phyloP scores from a whole-genome alignment of 2,797 vertebrate species.

The Cossypha polioptera region DNA sequence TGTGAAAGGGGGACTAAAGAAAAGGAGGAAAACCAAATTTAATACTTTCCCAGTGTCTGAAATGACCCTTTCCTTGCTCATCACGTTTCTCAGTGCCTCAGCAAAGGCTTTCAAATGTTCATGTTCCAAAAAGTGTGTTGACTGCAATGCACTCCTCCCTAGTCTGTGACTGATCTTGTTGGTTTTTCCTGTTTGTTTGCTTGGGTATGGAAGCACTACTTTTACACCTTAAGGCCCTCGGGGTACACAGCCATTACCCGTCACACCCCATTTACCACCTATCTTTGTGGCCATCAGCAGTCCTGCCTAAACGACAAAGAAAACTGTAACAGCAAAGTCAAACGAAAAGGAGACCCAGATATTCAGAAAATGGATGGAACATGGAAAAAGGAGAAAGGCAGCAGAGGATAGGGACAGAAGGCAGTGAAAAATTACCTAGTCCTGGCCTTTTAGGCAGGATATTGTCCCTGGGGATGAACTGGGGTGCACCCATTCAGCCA shows the following conservation, averaged over 20 bases:
- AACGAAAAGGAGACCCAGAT: background rate
- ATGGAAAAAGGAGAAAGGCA: background rate
- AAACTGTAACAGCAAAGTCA: background rate
- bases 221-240: background rate
- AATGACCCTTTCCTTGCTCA: background rate
- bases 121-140: background rate
- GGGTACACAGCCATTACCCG: background rate
- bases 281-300: background rate
- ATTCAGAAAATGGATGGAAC: background rate
- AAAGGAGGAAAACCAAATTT: background rate
- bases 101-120: background rate
- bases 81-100: background rate
- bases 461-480: background rate
- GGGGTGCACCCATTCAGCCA: fast-evolving
- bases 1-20: background rate
- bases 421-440: background rate
- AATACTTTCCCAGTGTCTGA: background rate
- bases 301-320: background rate
- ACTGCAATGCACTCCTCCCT: background rate
- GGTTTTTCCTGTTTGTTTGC: background rate
- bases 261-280: background rate
- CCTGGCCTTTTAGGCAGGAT: background rate
- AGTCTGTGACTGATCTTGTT: background rate
- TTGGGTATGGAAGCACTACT: background rate
- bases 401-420: background rate